These are phyloP conservation scores for Cheirogaleus major DNA, from an alignment of 2,797 vertebrate genomes.

Conservation along the genomic window DNA sequence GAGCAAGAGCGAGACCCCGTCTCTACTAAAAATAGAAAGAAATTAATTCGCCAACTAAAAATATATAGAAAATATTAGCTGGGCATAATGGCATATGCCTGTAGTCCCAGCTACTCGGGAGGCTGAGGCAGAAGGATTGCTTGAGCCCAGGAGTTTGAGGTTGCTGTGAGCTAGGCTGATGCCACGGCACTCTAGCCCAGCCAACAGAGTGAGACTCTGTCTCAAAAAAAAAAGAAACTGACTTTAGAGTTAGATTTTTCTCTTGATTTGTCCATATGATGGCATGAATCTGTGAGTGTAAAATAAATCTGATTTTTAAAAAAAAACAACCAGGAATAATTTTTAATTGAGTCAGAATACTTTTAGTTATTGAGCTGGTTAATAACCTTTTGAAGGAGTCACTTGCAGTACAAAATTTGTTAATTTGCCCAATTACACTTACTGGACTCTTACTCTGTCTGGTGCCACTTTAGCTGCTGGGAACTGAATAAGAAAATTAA, in stretches of 20 bases:
- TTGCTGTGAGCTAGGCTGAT: no score
- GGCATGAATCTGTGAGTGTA: neutral
- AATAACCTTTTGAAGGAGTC: neutral
- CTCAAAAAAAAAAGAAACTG: neutral
- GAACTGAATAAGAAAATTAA: neutral
- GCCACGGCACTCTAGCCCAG: no score
- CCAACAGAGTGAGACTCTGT: no score
- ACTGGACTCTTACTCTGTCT: neutral
- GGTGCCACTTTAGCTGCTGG: neutral
- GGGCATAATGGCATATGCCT: no score
- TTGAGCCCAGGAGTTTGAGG: no score
- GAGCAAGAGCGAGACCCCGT: no score
- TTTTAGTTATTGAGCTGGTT: neutral
- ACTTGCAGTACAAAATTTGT: neutral
- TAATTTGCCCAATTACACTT: neutral
- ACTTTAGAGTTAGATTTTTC: neutral
- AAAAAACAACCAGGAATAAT: neutral
- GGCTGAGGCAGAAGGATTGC: no score
- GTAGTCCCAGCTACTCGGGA: no score
- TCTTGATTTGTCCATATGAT: neutral
- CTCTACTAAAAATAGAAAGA: no score
- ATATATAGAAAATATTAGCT: no score
- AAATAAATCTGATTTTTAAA: neutral
- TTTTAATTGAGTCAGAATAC: constrained; percentile 35
- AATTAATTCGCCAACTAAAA: no score